phyloP scores from a whole-genome alignment of 2,888 invertebrate species.

The Brenthis daphne region DNA sequence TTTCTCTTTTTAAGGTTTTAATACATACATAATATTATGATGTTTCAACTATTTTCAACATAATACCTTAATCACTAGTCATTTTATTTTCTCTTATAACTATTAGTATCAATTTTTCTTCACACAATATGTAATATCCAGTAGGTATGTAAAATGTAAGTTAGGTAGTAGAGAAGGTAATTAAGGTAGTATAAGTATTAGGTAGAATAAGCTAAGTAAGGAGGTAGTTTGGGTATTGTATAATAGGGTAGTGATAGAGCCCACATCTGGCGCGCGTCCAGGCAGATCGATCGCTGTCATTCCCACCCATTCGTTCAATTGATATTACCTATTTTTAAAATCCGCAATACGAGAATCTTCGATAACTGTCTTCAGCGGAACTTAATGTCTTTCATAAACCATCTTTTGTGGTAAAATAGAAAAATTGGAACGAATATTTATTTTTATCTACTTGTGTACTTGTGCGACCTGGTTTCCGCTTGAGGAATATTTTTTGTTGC shows the following conservation, averaged over 20 bases:
- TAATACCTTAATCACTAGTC: no score
- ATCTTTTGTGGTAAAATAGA: constrained; percentile 14
- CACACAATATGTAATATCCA: no score
- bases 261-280: constrained; percentile 16
- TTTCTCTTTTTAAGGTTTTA: no score
- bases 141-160: no score
- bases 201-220: not conserved
- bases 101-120: no score
- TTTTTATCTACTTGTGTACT: not conserved
- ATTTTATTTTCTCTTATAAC: no score
- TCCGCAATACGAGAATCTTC: constrained; percentile 14
- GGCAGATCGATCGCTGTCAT: constrained; percentile 25
- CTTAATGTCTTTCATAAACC: constrained; percentile 17
- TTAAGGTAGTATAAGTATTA: not conserved
- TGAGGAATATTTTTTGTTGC: not conserved
- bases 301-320: constrained; percentile 14
- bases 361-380: constrained; percentile 17
- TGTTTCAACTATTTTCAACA: no score
- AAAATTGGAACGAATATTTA: constrained; percentile 12
- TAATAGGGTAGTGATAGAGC: not conserved
- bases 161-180: not conserved
- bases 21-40: no score
- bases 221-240: not conserved
- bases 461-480: not conserved
- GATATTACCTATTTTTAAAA: constrained; percentile 19